Percentiles rank a stretch among this genome's conserved stretches.
Conservation (phyloP, 2,888 invertebrate species). For the Eueremaeus valkanovi region DNA sequence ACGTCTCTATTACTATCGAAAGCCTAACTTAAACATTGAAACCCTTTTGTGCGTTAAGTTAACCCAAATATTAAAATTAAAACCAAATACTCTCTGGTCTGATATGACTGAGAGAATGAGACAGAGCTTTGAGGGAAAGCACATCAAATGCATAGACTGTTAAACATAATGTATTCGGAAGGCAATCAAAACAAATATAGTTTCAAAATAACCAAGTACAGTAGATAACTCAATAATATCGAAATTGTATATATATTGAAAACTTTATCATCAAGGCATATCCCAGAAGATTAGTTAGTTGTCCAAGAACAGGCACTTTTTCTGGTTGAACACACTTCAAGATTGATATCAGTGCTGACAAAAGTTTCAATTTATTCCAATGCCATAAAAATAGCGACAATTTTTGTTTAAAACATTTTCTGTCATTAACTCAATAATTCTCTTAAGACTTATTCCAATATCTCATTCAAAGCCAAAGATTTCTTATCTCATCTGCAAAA, state of each 20-base stretch:
- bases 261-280: not conserved
- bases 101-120: not conserved
- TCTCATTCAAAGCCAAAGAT: not conserved
- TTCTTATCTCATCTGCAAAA: not conserved
- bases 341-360: not conserved
- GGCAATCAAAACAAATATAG: too few relatives aligned
- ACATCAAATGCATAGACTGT: too few relatives aligned
- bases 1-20: not conserved
- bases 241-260: not conserved
- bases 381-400: too few relatives aligned
- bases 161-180: too few relatives aligned
- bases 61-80: slow-evolving; percentile 1
- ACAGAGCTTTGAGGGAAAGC: not conserved
- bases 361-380: too few relatives aligned
- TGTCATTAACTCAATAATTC: too few relatives aligned
- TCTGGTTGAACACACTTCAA: not conserved
- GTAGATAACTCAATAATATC: slow-evolving; percentile 11
- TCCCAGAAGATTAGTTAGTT: not conserved
- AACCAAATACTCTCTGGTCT: slow-evolving; percentile 1
- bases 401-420: too few relatives aligned
- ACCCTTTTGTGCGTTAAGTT: slow-evolving; percentile 3
- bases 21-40: too few relatives aligned
- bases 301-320: not conserved
- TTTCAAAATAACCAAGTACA: too few relatives aligned
- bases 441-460: too few relatives aligned